phyloP scores from a whole-genome alignment of 2,113 vertebrate genomes.

The Lampris incognitus region DNA sequence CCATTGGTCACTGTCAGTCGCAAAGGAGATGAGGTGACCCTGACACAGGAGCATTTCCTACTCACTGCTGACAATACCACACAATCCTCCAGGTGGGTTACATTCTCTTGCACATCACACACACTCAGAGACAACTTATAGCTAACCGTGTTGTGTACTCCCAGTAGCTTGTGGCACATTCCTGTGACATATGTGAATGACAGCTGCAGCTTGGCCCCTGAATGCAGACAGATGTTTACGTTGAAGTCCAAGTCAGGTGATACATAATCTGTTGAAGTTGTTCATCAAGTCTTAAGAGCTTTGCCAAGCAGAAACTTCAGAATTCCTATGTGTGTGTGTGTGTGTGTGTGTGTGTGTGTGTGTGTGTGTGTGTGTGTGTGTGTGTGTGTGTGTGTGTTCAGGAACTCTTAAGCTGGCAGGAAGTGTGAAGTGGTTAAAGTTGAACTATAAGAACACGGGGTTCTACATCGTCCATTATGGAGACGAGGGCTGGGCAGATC shows the following conservation, averaged over 20 bases:
- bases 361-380: slow-evolving; percentile 21
- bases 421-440: slow-evolving; percentile 91
- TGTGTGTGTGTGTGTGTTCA: slow-evolving; percentile 61
- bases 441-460: slow-evolving; percentile 89
- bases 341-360: slow-evolving; percentile 5
- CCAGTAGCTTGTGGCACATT: slow-evolving; percentile 88
- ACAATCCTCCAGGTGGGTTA: slow-evolving; percentile 79
- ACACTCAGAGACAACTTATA: neutral
- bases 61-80: slow-evolving; percentile 82
- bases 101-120: neutral
- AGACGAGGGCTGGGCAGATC: slow-evolving; percentile 82
- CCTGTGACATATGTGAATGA: slow-evolving; percentile 89
- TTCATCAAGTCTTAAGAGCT: neutral
- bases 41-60: slow-evolving; percentile 90
- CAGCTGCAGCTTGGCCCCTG: slow-evolving; percentile 77
- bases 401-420: slow-evolving; percentile 83
- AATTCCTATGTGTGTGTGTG: neutral
- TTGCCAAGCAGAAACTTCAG: neutral
- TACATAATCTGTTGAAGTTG: slow-evolving; percentile 20
- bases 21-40: slow-evolving; percentile 80
- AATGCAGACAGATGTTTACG: slow-evolving; percentile 79
- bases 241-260: slow-evolving; percentile 89
- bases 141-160: slow-evolving; percentile 24
- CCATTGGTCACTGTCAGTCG: slow-evolving; percentile 90
- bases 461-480: slow-evolving; percentile 94